These are phyloP conservation scores for Mormyrus iriodes DNA, from an alignment of 2,113 vertebrate genomes.

Conservation along the genomic window DNA sequence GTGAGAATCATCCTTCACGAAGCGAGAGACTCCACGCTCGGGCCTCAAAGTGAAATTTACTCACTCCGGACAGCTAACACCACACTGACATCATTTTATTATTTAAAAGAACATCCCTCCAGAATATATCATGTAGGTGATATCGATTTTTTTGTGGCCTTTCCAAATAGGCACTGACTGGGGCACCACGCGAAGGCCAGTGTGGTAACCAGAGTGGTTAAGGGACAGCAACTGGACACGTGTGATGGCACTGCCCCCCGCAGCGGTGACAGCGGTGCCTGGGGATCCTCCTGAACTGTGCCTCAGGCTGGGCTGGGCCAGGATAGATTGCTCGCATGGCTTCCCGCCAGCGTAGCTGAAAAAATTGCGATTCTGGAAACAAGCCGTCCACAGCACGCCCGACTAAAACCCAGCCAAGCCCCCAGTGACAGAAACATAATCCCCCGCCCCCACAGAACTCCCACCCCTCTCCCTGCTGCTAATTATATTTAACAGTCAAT, in stretches of 20 bases:
- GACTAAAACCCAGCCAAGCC: neutral
- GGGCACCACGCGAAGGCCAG: neutral
- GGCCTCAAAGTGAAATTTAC: neutral
- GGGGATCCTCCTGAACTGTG: neutral
- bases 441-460: neutral
- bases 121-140: neutral
- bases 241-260: neutral
- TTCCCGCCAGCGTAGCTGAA: neutral
- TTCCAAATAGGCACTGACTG: neutral
- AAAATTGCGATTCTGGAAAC: neutral
- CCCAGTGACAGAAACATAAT: neutral
- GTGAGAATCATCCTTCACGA: neutral
- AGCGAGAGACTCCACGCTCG: neutral
- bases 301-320: neutral
- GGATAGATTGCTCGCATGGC: neutral
- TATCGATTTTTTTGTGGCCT: neutral
- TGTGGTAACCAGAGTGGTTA: neutral
- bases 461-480: neutral
- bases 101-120: neutral
- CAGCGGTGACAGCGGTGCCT: neutral
- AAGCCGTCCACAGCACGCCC: neutral
- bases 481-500: constrained; percentile 1
- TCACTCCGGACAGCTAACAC: neutral
- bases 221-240: neutral
- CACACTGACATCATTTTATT: neutral